Evolutionary conservation across 2,113 vertebrate genomes (phyloP).

Genomic region (Propithecus coquereli): DNA sequence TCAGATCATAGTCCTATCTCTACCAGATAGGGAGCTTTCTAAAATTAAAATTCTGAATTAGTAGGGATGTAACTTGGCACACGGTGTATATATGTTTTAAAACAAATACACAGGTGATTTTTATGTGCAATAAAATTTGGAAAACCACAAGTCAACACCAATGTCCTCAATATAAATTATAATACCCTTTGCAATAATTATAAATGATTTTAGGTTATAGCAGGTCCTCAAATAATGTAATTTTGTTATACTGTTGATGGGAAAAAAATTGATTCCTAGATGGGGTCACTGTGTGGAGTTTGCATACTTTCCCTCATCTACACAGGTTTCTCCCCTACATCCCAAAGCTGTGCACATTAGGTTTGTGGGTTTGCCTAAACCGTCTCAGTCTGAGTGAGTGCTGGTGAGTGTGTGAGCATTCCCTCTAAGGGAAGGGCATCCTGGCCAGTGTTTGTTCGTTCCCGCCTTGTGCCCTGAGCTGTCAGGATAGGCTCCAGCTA

Average conservation of each 20-base stretch:
- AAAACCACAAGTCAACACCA: not conserved
- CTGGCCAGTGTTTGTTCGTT: not conserved
- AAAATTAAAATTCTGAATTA: not conserved
- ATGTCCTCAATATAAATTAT: not conserved
- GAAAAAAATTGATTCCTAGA: not conserved
- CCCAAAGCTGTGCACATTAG: not conserved
- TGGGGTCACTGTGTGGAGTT: not conserved
- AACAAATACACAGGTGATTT: not conserved
- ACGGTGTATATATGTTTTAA: not conserved
- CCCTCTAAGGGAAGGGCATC: not conserved
- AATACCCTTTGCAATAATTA: not conserved
- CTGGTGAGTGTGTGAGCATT: not conserved
- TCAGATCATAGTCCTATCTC: not conserved
- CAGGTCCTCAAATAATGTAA: not conserved
- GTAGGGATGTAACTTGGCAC: not conserved
- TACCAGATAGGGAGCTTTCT: not conserved
- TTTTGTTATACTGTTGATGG: not conserved
- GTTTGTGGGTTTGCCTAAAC: fast-evolving
- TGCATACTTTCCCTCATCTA: not conserved
- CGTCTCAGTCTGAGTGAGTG: not conserved
- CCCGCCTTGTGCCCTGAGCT: not conserved
- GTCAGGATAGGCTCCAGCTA: not conserved
- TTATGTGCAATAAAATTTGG: not conserved
- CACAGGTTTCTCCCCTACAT: not conserved
- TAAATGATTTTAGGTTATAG: not conserved